Evolutionary conservation across 2,888 invertebrate genomes (phyloP), one percentile per base, ranked within the genome.

Genomic region (Cordilura impudica): DNA sequence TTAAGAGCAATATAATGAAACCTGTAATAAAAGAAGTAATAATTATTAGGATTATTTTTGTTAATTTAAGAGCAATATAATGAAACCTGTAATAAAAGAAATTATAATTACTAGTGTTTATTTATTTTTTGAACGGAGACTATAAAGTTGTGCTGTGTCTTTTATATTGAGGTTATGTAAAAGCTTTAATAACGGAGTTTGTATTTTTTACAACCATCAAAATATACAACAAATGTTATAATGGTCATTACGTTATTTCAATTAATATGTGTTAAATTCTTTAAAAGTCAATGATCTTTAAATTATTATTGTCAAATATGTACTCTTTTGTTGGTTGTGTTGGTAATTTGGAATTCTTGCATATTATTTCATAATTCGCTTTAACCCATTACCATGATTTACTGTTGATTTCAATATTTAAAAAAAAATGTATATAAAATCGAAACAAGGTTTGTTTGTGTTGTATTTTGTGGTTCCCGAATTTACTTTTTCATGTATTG

Each of bases 211-310:
- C 45, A 45, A 18, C 47, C 26, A 61, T 19, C 49, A 69, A 49
- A 21, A 58, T 29, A 31, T 45, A 19, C 12, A 29, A 29, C 7
- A 51, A n/a, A 21, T 49, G 14, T 60, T 21, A 51, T 49, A 18
- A 39, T 60, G 47, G 3, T 19, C 43, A 73, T 58, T 58, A 60
- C 26, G 35, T 60, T 53, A 18, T 26, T 45, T 31, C 12, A 16
- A 4, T 14, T 21, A 16, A 45, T n/a, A n/a, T n/a, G n/a, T n/a
- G 54, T 26, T 61, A 26, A 51, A 69, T 74, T 43, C 35, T 26
- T 12, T 29, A 60, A 66, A 70, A 51, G 74, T 78, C 74, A 74
- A 39, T 74, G 74, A 71, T 71, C 78, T 74, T 71, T 71, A 31
- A 60, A 31, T 49, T 49, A 21, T 65, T 43, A 39, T 14, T 66